Evolutionary conservation across 1,140 invertebrate species (phyloP), one percentile per base, ranked within the genome.

Genomic region (Macrotrachela quadricornifera): DNA sequence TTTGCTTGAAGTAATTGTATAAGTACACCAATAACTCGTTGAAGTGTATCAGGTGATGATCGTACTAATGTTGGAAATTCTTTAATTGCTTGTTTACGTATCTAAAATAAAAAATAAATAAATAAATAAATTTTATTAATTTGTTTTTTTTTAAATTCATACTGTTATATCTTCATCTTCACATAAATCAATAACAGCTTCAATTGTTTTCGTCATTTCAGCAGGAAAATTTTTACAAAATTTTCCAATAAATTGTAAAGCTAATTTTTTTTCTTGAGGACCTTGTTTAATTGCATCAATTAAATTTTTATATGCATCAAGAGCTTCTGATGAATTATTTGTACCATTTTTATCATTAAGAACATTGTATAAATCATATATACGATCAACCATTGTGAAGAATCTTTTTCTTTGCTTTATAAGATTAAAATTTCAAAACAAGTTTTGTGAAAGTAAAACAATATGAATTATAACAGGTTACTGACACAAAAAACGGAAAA

Each of bases 1-100:
- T 59, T 62, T 41, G 83, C 78, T 63, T 84, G 80, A 44, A 94
- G 69, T 36, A 94, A 69, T 64, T 94, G 88, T 14, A 81, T 80
- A 50, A 94, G 74, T 57, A 91, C 85, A 69, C 91, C 85, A 46
- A 85, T 81, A 63, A 92, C 83, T 71, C 82, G 81, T 30, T 79
- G 75, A 9, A 86, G 79, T 62, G 83, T 77, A 57, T 84, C 81
- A 53, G 78, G 79, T 58, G 81, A 81, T 17, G 58, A 63, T 65
- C 84, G 84, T 62, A 85, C 91, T 47, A 94, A 72, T 18, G 73
- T 74, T 30, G 86, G 84, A 50, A 95, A 72, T 67, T 87, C 82
- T 74, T 87, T 90, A 56, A 94, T 90, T 10, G 85, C 86, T 76
- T 90, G 85, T 62, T 90, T 88, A 16, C 87, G 74, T 61, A 91